Base-by-base conservation (phyloP, 2,113 vertebrate species). In the Macrotis lagotis region DNA sequence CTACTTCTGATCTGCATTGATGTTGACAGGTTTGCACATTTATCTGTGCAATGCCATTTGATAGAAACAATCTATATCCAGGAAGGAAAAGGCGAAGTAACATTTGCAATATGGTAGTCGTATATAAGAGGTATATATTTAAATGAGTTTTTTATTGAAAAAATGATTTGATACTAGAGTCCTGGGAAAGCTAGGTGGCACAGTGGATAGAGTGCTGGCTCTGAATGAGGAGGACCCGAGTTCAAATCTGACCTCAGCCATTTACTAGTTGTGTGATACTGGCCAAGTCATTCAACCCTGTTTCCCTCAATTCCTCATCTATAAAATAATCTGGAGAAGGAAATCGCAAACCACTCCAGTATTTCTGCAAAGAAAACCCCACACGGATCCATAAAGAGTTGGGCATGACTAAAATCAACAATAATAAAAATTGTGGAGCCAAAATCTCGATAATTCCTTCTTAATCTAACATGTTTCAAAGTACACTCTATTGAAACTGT, bases 401-500 rank as follows among this genome's bases (percentile, higher is more conserved):
- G 9, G 31, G 5, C 28, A 31, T 31, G 3, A 66, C 31, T 66
- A 31, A 66, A 66, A 66, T 16, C 55, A 37, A 66, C 55, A 66
- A 52, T 5, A 52, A 66, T 8, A 14, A 66, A 66, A n/a, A 91
- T 3, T 25, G 49, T 3, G 91, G 91, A 37, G 8, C 53, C 93
- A 51, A 95, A 92, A 3, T 52, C 26, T 93, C 31, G 88, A 25
- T 90, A 53, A 47, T 90, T 95, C 88, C 53, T 48, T 83, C 91
- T 93, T 90, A 89, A 50, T 47, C 89, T 83, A 49, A 16, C 90
- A 49, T 48, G 91, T 89, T 53, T 91, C 47, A 28, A 83, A 83
- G n/a, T 44, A 5, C 37, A 83, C 22, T 83, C 16, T 44, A 83
- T 83, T 44, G n/a, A 83, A 83, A 83, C 3, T 59, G 55, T 83